phyloP scores from a whole-genome alignment of 1,140 invertebrate species.

The Trichonephila clavipes region DNA sequence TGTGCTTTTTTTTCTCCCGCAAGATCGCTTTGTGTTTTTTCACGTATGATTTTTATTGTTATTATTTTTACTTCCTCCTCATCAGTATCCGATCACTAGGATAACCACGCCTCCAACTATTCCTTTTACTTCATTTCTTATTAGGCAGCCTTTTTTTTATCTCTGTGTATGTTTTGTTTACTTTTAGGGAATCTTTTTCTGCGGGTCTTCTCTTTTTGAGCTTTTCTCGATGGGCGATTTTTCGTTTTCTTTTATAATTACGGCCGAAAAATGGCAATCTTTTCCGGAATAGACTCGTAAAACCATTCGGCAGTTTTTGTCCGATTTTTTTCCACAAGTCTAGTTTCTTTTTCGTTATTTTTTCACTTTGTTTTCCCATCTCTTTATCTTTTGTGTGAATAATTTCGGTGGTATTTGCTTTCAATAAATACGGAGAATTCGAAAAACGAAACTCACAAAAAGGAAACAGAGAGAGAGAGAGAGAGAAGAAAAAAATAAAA shows the following conservation, averaged over 20 bases:
- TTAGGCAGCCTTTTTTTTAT: slow-evolving; percentile 44
- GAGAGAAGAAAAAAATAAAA: not conserved
- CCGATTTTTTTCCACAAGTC: not conserved
- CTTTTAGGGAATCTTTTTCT: slow-evolving; percentile 26
- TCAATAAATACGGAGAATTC: slow-evolving; percentile 37
- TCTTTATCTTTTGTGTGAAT: slow-evolving; percentile 52
- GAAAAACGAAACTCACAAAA: slow-evolving; percentile 8
- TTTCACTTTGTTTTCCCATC: not conserved
- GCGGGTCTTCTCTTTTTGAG: not conserved
- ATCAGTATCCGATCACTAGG: slow-evolving; percentile 75
- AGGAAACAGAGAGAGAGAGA: not conserved
- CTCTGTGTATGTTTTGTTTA: not conserved
- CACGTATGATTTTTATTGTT: slow-evolving; percentile 64
- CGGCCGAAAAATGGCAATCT: slow-evolving; percentile 67
- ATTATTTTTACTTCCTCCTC: slow-evolving; percentile 70
- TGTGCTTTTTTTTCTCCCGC: slow-evolving; percentile 46
- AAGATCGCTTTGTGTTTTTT: slow-evolving; percentile 66
- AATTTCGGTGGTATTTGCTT: slow-evolving; percentile 60
- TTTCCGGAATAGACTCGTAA: slow-evolving; percentile 66
- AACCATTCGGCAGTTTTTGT: slow-evolving; percentile 52
- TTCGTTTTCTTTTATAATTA: slow-evolving; percentile 63
- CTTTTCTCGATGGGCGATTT: slow-evolving; percentile 8
- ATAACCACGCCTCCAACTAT: slow-evolving; percentile 71
- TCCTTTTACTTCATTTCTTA: slow-evolving; percentile 68
- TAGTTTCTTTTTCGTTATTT: not conserved